Evolutionary conservation across 2,888 invertebrate genomes (phyloP), one percentile per base, ranked within the genome.

Genomic region (Platycnemis pennipes): DNA sequence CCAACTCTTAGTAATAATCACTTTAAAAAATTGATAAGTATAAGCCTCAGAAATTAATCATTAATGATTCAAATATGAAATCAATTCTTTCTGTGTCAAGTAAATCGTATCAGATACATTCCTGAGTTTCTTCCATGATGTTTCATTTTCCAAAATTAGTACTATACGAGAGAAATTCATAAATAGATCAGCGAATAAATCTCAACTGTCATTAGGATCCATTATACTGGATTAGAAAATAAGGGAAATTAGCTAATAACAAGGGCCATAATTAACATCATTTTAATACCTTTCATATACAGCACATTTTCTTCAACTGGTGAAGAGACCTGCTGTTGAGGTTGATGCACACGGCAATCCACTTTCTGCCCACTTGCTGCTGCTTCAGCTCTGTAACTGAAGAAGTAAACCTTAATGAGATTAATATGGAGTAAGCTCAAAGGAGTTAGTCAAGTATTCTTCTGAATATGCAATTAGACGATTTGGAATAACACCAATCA

Each of bases 281-380:
- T 37, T 22, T 16, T 11, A 45, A 44, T 22, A 94, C 94, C 94
- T 94, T 94, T 94, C 45, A 94, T 56, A 44, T 94, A 69, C 4
- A 88, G 86, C 37, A 94, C 53, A 94, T 94, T 94, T 94, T 94
- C 94, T 53, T 94, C 94, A 45, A 94, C 85, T 16, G 94, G 94
- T 46, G 94, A 94, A 16, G 94, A 86, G 31, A 94, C 94, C 42
- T 94, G 94, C 46, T 86, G 86, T 46, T 95, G 95, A 91, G 94
- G 45, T 44, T 95, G 95, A 88, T 95, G 95, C 53, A 95, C 94
- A 26, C 95, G 94, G 69, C 95, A 95, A 44, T 95, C 95, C 16
- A 94, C 94, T 94, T 95, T 95, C 85, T 95, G 95, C 16, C 89
- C 94, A 56, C 94, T 87, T 42, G 49, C 95, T 3, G 37, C 37